Conservation (phyloP, 1,140 invertebrate species). For the Tetramorium parvispinum region DNA sequence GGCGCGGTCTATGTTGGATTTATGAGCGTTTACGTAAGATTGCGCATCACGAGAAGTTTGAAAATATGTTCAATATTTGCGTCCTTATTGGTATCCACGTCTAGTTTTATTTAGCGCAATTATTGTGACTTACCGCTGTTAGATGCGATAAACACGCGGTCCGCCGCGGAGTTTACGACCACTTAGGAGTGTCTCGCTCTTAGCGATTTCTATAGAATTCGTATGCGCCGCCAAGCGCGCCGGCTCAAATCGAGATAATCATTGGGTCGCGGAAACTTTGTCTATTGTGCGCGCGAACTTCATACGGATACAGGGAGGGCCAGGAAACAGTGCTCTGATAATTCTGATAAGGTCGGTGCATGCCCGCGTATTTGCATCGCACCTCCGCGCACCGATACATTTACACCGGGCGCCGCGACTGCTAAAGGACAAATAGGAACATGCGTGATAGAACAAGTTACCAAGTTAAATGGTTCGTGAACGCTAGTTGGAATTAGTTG, state of each 20-base stretch:
- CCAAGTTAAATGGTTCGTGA: slow-evolving; percentile 84
- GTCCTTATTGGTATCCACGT: not conserved
- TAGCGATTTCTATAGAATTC: slow-evolving; percentile 49
- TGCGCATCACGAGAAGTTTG: not conserved
- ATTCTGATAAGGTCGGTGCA: slow-evolving; percentile 71
- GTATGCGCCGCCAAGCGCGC: slow-evolving; percentile 38
- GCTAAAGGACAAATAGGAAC: slow-evolving; percentile 81
- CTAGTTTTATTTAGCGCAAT: not conserved
- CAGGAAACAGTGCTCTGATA: slow-evolving; percentile 68
- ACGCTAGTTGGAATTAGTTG: slow-evolving; percentile 84
- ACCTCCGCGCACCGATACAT: slow-evolving; percentile 43
- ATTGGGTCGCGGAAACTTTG: slow-evolving; percentile 69
- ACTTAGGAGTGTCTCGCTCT: slow-evolving; percentile 37
- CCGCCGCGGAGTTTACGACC: slow-evolving; percentile 28
- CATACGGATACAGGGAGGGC: slow-evolving; percentile 39
- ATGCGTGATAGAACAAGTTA: slow-evolving; percentile 83
- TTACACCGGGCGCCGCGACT: slow-evolving; percentile 39
- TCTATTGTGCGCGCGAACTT: slow-evolving; percentile 70
- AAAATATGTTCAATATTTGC: not conserved
- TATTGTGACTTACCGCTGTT: not conserved
- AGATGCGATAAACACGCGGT: slow-evolving; percentile 13
- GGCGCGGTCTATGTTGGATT: not conserved
- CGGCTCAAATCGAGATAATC: slow-evolving; percentile 68
- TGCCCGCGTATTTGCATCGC: slow-evolving; percentile 37
- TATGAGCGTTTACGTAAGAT: not conserved